phyloP scores from a whole-genome alignment of 2,113 vertebrate genomes.

The Machaerirhynchus nigripectus region DNA sequence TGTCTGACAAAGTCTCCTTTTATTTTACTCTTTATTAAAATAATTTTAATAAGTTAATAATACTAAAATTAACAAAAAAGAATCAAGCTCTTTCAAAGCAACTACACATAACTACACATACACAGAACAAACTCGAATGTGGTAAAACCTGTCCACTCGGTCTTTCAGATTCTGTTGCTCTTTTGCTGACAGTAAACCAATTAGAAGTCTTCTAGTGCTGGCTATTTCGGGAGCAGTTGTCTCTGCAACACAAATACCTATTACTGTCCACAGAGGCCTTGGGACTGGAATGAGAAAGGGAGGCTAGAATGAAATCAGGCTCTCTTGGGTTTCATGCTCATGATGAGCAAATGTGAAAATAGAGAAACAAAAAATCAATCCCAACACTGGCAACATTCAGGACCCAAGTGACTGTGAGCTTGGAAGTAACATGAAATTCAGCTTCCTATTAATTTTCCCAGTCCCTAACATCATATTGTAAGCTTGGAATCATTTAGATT shows the following conservation, averaged over 20 bases:
- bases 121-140: neutral
- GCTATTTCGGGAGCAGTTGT: neutral
- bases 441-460: neutral
- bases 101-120: neutral
- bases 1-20: neutral
- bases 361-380: neutral
- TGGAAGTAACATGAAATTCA: neutral
- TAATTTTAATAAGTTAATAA: neutral
- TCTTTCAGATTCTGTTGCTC: neutral
- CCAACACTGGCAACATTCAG: neutral
- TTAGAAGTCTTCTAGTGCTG: neutral
- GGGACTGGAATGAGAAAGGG: neutral
- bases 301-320: neutral
- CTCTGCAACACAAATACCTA: neutral
- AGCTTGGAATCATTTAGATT: neutral
- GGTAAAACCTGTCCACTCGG: neutral
- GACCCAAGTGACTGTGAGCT: neutral
- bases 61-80: neutral
- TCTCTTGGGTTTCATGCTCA: neutral
- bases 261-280: neutral
- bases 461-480: neutral
- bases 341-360: neutral
- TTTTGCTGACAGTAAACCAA: conserved; percentile 1
- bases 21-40: neutral
- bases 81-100: neutral